A percentile compares a stretch with the other conserved stretches of the same genome.
These are phyloP conservation scores for Takifugu rubripes DNA, from an alignment of 2,797 vertebrate species.

Conservation along the genomic window DNA sequence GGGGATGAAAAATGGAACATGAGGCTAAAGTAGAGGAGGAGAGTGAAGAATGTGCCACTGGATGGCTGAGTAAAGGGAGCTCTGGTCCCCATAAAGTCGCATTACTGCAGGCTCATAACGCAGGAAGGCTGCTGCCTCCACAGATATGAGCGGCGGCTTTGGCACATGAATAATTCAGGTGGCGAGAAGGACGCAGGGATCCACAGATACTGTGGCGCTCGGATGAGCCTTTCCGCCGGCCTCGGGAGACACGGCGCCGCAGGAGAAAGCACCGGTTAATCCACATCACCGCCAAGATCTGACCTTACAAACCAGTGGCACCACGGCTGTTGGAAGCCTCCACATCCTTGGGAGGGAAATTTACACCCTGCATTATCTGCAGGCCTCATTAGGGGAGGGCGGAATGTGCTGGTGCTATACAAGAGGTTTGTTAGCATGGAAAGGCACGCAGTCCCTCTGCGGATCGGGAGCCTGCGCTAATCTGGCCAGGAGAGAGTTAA, in stretches of 20 bases:
- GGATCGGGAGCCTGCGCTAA: constrained; percentile 48
- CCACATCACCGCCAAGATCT: constrained; percentile 35
- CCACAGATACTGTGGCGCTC: constrained; percentile 35
- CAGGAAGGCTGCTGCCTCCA: constrained; percentile 63
- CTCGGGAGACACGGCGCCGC: constrained; percentile 35
- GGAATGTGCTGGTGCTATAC: constrained; percentile 56
- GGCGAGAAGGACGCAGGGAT: constrained; percentile 45
- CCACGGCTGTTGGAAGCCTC: constrained; percentile 4
- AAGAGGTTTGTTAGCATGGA: constrained; percentile 60
- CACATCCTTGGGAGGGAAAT: not conserved
- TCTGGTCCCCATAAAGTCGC: constrained; percentile 51
- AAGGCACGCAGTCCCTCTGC: constrained; percentile 52
- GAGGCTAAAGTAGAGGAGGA: constrained; percentile 5
- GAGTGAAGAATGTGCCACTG: constrained; percentile 38
- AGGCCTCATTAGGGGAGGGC: constrained; percentile 52
- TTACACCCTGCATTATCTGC: constrained; percentile 14
- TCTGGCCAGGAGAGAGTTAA: constrained; percentile 65
- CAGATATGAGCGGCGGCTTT: constrained; percentile 62
- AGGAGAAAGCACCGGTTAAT: constrained; percentile 44
- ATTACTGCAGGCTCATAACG: constrained; percentile 51
- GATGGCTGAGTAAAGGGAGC: constrained; percentile 40
- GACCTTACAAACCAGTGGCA: constrained; percentile 36
- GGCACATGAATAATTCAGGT: constrained; percentile 68
- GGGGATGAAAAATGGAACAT: constrained; percentile 28
- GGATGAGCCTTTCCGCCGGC: constrained; percentile 34